These are phyloP conservation scores for Aspiorhynchus laticeps DNA, from an alignment of 2,113 vertebrate genomes.

Conservation along the genomic window DNA sequence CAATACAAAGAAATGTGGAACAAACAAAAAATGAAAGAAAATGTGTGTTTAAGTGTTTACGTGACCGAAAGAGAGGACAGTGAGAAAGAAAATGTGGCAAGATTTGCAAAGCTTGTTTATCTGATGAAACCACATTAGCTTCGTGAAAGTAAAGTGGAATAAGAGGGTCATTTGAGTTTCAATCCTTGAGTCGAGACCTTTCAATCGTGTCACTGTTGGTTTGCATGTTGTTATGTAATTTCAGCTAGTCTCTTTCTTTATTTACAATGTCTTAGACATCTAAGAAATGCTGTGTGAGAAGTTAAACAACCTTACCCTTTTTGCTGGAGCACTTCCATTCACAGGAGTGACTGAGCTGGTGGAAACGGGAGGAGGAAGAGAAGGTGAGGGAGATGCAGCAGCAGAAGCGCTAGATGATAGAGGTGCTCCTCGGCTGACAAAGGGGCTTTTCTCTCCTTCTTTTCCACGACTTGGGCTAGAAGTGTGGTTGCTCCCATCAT, in stretches of 20 bases:
- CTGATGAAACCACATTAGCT: not conserved
- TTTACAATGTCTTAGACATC: constrained; percentile 53
- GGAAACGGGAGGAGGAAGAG: constrained; percentile 63
- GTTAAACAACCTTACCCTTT: constrained; percentile 69
- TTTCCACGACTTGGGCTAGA: constrained; percentile 67
- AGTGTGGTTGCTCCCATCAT: constrained; percentile 61
- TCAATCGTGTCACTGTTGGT: not conserved
- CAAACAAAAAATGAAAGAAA: constrained; percentile 4
- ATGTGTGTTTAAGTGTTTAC: not conserved
- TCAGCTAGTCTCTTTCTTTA: not conserved
- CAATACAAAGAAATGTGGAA: constrained; percentile 45
- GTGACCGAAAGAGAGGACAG: not conserved
- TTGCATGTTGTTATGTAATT: constrained; percentile 20
- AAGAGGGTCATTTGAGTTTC: not conserved
- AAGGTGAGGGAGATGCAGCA: constrained; percentile 62
- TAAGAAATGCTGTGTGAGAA: constrained; percentile 43
- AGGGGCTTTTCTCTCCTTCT: constrained; percentile 70
- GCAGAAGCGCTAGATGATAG: constrained; percentile 58
- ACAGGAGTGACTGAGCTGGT: constrained; percentile 65
- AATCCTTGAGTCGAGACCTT: not conserved
- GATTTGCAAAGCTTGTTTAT: not conserved
- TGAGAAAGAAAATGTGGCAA: not conserved
- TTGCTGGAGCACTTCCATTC: constrained; percentile 70
- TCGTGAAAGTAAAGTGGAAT: not conserved
- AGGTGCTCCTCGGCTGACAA: constrained; percentile 61